A percentile compares a stretch with the other conserved stretches of the same genome.
phyloP scores from a whole-genome alignment of 2,888 invertebrate genomes.

The Drosophila subsilvestris region DNA sequence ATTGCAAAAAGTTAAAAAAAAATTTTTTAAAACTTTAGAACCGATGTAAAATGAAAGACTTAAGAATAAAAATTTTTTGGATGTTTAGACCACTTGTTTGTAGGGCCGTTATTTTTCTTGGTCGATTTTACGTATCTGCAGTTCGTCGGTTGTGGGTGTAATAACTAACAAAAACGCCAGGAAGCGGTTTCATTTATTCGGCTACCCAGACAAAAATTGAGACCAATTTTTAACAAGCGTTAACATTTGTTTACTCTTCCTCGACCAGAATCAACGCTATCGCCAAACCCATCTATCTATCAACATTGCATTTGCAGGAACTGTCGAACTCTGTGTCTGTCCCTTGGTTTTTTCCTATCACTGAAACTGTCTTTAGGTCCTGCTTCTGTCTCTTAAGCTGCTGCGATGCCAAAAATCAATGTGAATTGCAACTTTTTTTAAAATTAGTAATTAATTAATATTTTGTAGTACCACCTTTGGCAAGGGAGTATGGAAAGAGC shows the following conservation, averaged over 20 bases:
- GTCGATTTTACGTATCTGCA: constrained; percentile 35
- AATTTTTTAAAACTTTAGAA: too few species aligned
- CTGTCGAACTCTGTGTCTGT: neutral
- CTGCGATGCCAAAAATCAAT: constrained; percentile 40
- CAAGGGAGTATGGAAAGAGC: too few species aligned
- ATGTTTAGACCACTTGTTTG: too few species aligned
- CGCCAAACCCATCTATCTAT: constrained; percentile 11
- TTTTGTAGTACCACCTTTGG: too few species aligned
- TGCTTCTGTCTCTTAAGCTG: constrained; percentile 16
- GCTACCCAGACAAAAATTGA: constrained; percentile 43
- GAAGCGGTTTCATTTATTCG: constrained; percentile 34
- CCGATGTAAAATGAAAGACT: too few species aligned
- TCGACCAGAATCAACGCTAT: constrained; percentile 43
- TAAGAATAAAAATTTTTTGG: too few species aligned
- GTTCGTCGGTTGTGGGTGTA: constrained; percentile 33
- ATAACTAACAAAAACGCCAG: constrained; percentile 48
- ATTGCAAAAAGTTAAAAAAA: too few species aligned
- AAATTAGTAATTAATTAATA: too few species aligned
- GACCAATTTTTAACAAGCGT: constrained; percentile 70
- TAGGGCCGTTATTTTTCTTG: neutral
- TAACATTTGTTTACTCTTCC: constrained; percentile 65
- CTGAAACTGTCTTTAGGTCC: constrained; percentile 6
- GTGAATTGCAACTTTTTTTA: too few species aligned
- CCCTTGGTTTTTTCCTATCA: neutral
- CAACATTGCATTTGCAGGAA: constrained; percentile 9